These are phyloP conservation scores for Virgularia gustaviana DNA, from an alignment of 92 coral and sea anemone species.

Conservation along the genomic window DNA sequence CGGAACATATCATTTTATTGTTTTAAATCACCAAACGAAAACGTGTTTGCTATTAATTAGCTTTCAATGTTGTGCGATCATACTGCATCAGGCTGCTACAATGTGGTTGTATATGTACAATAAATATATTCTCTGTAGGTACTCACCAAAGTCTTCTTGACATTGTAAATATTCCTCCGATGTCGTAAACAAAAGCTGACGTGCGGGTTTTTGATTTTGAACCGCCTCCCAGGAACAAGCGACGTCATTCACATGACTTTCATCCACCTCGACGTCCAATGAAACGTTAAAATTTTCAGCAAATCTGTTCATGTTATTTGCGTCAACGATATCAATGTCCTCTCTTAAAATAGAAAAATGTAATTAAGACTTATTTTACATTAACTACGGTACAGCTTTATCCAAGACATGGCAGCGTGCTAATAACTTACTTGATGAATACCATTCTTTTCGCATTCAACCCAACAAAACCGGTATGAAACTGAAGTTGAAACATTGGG, in stretches of 20 bases:
- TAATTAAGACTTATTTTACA: not conserved
- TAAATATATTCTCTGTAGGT: too few relatives aligned
- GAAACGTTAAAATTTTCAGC: conserved; percentile 70
- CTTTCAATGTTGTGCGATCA: not conserved
- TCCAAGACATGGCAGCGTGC: not conserved
- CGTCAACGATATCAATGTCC: conserved; percentile 78
- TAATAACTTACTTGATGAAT: conserved; percentile 68
- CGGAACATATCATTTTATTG: too few relatives aligned
- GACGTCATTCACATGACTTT: conserved; percentile 56
- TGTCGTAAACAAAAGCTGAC: conserved; percentile 79
- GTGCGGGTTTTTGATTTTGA: conserved; percentile 68
- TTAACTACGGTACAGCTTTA: not conserved
- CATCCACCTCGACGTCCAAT: conserved; percentile 70
- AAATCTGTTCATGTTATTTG: conserved; percentile 69
- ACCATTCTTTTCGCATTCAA: conserved; percentile 84
- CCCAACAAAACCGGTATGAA: conserved; percentile 93
- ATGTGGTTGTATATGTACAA: not conserved
- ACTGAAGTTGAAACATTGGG: conserved; percentile 83
- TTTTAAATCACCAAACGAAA: too few relatives aligned
- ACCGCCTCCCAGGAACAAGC: conserved; percentile 91
- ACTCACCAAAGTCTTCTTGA: conserved; percentile 97
- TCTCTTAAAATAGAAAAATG: conserved; percentile 47
- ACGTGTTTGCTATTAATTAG: too few relatives aligned
- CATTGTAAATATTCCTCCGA: conserved; percentile 91
- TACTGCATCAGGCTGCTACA: not conserved